These are phyloP conservation scores for Stictonetta naevosa DNA, from an alignment of 2,113 vertebrate genomes.

Conservation along the genomic window DNA sequence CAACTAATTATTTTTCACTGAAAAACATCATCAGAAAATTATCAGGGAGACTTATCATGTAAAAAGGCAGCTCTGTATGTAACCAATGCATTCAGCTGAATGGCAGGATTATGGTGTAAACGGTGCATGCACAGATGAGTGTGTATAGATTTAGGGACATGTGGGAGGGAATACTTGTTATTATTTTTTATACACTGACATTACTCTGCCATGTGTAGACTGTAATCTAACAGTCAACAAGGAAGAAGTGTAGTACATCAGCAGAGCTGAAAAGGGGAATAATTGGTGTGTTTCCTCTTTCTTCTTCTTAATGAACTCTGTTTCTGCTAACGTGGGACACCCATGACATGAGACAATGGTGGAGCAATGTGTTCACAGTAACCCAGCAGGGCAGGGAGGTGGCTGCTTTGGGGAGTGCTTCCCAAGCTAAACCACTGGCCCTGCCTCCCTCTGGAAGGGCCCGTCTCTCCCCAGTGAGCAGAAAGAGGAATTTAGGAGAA, in stretches of 20 bases:
- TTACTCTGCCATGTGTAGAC: not conserved
- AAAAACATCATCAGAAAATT: not conserved
- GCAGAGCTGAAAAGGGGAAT: not conserved
- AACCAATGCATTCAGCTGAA: not conserved
- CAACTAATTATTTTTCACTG: not conserved
- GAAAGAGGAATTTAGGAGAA: not conserved
- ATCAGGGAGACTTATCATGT: not conserved
- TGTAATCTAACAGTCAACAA: not conserved
- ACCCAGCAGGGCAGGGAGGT: too few relatives aligned
- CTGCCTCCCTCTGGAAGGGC: not conserved
- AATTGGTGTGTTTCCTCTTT: not conserved
- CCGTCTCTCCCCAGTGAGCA: not conserved
- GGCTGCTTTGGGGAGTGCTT: not conserved
- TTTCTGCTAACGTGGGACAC: not conserved
- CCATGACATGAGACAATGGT: not conserved
- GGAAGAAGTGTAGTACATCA: accelerated
- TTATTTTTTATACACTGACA: not conserved
- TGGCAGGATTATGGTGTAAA: not conserved
- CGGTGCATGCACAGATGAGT: not conserved
- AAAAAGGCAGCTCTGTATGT: not conserved
- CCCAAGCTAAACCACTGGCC: not conserved
- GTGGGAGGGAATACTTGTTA: not conserved
- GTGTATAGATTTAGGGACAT: not conserved
- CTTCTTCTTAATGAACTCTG: not conserved
- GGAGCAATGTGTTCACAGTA: not conserved